phyloP scores from a whole-genome alignment of 2,888 invertebrate species.

The Clusia tigrina region DNA sequence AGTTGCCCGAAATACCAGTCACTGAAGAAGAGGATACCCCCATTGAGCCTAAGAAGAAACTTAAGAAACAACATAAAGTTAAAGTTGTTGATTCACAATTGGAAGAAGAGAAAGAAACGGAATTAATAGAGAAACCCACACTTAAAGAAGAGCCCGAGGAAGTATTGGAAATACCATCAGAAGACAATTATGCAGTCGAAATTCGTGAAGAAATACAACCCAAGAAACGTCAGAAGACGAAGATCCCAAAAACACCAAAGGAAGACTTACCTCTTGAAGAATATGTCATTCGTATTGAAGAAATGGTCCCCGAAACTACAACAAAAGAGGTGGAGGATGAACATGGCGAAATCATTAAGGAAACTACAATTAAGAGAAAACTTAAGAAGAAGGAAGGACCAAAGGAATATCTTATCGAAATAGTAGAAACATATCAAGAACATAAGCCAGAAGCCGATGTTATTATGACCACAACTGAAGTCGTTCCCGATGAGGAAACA shows the following conservation, averaged over 20 bases:
- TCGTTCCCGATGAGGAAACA: constrained; percentile 40
- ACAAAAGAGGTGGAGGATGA: constrained; percentile 60
- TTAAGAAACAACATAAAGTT: constrained; percentile 31
- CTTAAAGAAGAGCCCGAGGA: neutral
- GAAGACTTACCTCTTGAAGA: constrained; percentile 35
- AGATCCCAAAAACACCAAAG: constrained; percentile 37
- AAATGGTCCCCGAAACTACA: constrained; percentile 57
- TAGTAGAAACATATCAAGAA: constrained; percentile 62
- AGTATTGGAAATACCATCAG: neutral
- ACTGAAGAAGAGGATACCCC: constrained; percentile 27
- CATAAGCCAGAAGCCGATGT: constrained; percentile 63
- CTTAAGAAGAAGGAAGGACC: constrained; percentile 63
- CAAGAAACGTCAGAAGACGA: constrained; percentile 41
- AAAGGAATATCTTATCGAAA: constrained; percentile 64
- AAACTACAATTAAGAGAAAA: constrained; percentile 56
- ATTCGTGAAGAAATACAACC: constrained; percentile 31
- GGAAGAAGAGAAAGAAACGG: constrained; percentile 56
- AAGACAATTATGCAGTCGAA: constrained; percentile 21
- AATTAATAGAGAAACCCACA: no score
- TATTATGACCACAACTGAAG: constrained; percentile 63
- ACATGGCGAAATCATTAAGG: constrained; percentile 51
- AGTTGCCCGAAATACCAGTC: constrained; percentile 39
- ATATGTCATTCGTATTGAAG: constrained; percentile 51
- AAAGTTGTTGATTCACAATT: constrained; percentile 48
- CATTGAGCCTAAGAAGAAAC: no score